Evolutionary conservation across 35 echinoderm and acorn worm genomes (phyloP), one percentile per base, ranked within the genome.

Genomic region (Chiridota heheva): DNA sequence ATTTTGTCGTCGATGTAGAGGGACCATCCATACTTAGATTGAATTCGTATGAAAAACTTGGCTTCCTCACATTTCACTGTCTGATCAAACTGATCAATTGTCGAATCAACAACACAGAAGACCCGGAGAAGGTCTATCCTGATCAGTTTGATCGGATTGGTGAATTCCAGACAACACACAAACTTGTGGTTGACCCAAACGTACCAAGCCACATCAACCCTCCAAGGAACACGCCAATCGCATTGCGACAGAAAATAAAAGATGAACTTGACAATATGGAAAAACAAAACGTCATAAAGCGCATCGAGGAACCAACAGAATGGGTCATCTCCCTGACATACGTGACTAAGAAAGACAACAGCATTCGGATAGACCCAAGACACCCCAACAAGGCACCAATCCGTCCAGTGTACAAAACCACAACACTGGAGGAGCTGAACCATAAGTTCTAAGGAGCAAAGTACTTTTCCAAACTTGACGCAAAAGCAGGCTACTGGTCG

Each of bases 321-420:
- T 88, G 86, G 76, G 69, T 79, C 17, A 81, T 31, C 45, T 81
- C 75, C 8, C 35, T 87, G 7, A 77, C 59, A 27, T 63, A 63
- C 39, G 60, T 60, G 5, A 87, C 64, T 1, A 88, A 88, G 49
- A 41, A 62, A 46, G 71, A 86, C 41, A 71, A 56, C 22, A 44
- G 27, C 27, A 72, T 85, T 69, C 26, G 83, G 36, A n/a, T 86
- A 2, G 74, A 71, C 34, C 51, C 65, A 26, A 59, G 22, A 48
- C 71, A 74, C 39, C 43, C 7, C 10, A 72, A 72, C 68, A 72
- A 72, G 40, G 71, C 37, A 8, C 43, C 49, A 35, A 43, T 48
- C 10, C 18, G 40, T 3, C 3, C 40, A 4, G 25, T 43, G 22
- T n/a, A 75, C 26, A 20, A 4, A 5, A 3, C 30, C 24, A 17